A percentile compares a stretch with the other conserved stretches of the same genome.
Evolutionary conservation across 2,888 invertebrate genomes (phyloP).

Genomic region (Brachylomia viminalis): DNA sequence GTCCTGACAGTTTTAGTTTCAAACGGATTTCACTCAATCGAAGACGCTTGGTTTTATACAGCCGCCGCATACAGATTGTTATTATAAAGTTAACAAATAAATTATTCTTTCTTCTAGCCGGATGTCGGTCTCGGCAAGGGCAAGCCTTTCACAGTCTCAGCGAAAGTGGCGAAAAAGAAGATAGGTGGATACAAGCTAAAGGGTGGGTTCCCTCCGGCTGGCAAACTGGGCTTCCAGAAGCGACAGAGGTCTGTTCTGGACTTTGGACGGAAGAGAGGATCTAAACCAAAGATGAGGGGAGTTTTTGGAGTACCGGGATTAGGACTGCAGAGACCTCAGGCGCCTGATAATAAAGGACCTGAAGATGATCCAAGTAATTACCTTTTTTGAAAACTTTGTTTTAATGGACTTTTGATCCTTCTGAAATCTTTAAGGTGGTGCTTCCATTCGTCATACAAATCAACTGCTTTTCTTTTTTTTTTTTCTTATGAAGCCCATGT

Average conservation of each 20-base stretch:
- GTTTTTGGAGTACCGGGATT: slow-evolving; percentile 95
- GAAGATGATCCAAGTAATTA: slow-evolving; percentile 88
- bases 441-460: background rate
- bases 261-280: slow-evolving; percentile 95
- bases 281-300: slow-evolving; percentile 97
- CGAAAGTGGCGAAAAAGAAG: slow-evolving; percentile 94
- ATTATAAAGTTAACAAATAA: background rate
- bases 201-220: slow-evolving; percentile 91
- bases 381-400: background rate
- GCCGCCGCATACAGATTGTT: too few species aligned
- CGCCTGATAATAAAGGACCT: slow-evolving; percentile 88
- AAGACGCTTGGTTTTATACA: too few species aligned
- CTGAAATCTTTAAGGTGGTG: background rate
- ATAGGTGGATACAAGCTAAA: slow-evolving; percentile 93
- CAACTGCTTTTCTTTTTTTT: too few species aligned
- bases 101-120: slow-evolving; percentile 73
- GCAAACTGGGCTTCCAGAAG: slow-evolving; percentile 94
- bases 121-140: slow-evolving; percentile 94
- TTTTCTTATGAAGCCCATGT: background rate
- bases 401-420: background rate
- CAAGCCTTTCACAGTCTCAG: slow-evolving; percentile 93
- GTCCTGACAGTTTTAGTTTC: too few species aligned
- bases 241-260: slow-evolving; percentile 93
- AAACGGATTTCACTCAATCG: too few species aligned
- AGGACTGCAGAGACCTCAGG: slow-evolving; percentile 92